phyloP scores from a whole-genome alignment of 2,888 invertebrate genomes.

The Ophion ellenae region DNA sequence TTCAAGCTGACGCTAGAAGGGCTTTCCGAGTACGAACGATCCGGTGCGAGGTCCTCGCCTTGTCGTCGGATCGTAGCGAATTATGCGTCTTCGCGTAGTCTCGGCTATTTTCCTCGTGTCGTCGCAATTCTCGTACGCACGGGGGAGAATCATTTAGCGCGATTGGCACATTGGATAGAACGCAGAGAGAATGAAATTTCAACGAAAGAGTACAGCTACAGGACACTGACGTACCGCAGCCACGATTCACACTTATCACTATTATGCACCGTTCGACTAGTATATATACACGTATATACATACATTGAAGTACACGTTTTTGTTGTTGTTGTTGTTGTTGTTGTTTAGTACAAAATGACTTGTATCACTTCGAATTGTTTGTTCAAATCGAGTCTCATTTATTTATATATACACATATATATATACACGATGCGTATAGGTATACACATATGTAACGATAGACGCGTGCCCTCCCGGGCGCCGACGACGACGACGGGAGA shows the following conservation, averaged over 20 bases:
- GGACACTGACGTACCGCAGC: conserved; percentile 9
- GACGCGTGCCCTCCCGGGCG: conserved; percentile 65
- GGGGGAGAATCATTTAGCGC: not conserved
- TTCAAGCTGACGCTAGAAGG: not conserved
- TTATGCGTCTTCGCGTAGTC: not conserved
- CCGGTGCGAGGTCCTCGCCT: not conserved
- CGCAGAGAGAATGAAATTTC: not conserved
- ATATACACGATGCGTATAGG: not conserved
- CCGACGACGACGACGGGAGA: conserved; percentile 61
- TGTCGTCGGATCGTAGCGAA: conserved; percentile 4
- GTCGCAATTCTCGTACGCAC: not conserved
- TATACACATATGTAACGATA: conserved; percentile 20
- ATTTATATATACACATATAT: conserved; percentile 28
- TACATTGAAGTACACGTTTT: conserved; percentile 15
- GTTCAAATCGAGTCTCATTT: conserved; percentile 23
- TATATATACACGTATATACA: conserved; percentile 19
- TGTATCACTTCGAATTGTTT: conserved; percentile 10
- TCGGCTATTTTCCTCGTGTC: not conserved
- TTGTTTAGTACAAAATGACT: not conserved
- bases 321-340: not conserved
- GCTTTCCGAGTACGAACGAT: conserved; percentile 1
- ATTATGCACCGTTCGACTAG: conserved; percentile 33
- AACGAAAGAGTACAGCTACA: not conserved
- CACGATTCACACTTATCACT: conserved; percentile 23
- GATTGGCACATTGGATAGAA: not conserved